Evolutionary conservation across 2,113 vertebrate species (phyloP).

Genomic region (Thalassarche chlororhynchos): DNA sequence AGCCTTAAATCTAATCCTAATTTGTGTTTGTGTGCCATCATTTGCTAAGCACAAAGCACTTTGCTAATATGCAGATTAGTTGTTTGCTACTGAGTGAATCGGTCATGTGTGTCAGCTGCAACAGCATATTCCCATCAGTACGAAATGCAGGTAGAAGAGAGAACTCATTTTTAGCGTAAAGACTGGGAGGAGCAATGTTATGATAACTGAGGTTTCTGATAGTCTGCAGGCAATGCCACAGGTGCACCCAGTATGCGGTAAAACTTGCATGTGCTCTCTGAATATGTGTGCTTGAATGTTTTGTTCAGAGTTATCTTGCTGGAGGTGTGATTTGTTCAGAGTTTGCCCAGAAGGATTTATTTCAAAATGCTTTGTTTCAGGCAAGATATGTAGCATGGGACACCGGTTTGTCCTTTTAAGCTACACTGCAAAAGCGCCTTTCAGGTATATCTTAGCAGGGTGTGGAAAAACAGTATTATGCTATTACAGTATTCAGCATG

Average conservation of each 20-base stretch:
- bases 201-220: neutral
- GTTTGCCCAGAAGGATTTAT: neutral
- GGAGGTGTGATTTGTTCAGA: no score
- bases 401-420: neutral
- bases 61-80: neutral
- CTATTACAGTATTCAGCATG: rapidly evolving
- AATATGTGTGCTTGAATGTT: rapidly evolving
- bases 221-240: neutral
- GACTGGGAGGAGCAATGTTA: neutral
- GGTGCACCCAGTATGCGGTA: rapidly evolving
- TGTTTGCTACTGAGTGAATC: neutral
- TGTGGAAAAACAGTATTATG: rapidly evolving
- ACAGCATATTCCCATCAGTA: neutral
- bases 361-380: neutral
- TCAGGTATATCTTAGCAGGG: neutral
- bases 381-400: neutral
- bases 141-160: neutral
- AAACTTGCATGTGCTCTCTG: neutral
- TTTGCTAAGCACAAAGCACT: neutral
- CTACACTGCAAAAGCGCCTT: rapidly evolving
- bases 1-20: neutral
- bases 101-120: neutral
- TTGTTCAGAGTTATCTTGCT: neutral
- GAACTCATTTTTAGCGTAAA: neutral
- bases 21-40: rapidly evolving